These are phyloP conservation scores for Pterocles gutturalis DNA, from an alignment of 2,113 vertebrate genomes.

Conservation along the genomic window DNA sequence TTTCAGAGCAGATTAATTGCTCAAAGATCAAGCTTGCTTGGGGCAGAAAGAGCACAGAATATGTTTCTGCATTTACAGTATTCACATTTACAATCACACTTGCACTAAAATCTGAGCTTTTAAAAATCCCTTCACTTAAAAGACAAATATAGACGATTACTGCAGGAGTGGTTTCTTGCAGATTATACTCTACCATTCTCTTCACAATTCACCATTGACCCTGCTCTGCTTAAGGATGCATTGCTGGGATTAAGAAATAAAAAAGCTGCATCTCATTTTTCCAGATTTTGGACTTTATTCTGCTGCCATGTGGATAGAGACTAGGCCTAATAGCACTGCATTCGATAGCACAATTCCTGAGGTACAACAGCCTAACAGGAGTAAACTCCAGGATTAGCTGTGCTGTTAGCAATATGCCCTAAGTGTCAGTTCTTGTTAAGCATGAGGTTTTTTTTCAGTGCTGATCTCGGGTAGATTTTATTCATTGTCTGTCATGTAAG, in stretches of 20 bases:
- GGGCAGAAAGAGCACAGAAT: conserved; percentile 20
- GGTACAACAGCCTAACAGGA: not conserved
- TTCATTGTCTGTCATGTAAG: not conserved
- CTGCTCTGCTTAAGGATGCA: not conserved
- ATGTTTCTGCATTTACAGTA: not conserved
- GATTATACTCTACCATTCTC: not conserved
- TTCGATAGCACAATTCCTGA: not conserved
- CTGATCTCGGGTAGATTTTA: not conserved
- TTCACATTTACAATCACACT: not conserved
- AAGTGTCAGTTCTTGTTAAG: not conserved
- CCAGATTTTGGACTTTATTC: not conserved
- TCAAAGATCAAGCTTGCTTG: not conserved
- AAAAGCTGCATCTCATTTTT: not conserved
- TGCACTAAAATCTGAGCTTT: not conserved
- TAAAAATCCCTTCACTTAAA: not conserved
- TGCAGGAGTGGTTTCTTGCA: not conserved
- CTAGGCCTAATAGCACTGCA: not conserved
- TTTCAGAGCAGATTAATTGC: conserved; percentile 57
- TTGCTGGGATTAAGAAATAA: not conserved
- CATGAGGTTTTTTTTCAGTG: not conserved
- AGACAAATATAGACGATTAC: not conserved
- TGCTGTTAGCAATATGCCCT: not conserved
- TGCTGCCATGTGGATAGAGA: not conserved
- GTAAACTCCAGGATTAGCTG: not conserved
- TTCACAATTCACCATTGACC: not conserved